These are phyloP conservation scores for Xiphorhynchus elegans DNA, from an alignment of 2,113 vertebrate species.

Conservation along the genomic window DNA sequence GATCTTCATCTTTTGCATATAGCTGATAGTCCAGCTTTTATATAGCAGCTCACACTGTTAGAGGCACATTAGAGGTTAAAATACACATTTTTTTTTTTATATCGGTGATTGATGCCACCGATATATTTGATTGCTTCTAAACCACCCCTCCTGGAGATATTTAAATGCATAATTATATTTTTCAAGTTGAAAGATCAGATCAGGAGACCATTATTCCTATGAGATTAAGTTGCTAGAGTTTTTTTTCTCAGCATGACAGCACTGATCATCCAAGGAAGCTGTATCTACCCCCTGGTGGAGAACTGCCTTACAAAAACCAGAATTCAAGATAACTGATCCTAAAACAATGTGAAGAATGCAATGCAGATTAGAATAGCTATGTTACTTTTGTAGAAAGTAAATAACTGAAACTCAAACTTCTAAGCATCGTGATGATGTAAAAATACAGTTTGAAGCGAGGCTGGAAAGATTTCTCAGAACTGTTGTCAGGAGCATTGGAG, in stretches of 20 bases:
- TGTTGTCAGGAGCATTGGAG: neutral
- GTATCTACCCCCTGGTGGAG: neutral
- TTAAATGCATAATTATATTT: neutral
- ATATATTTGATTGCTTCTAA: neutral
- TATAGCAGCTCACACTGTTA: neutral
- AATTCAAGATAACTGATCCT: constrained; percentile 62
- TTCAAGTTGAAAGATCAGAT: neutral
- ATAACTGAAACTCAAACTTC: neutral
- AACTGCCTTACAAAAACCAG: constrained; percentile 31
- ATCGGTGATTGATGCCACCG: neutral
- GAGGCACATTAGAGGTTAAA: neutral
- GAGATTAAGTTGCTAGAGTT: neutral
- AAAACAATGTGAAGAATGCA: constrained; percentile 50
- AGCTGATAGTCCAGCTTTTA: neutral
- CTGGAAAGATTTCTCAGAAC: neutral
- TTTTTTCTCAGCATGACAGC: neutral
- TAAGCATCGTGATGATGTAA: neutral
- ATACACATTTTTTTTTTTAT: neutral
- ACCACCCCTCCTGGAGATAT: neutral
- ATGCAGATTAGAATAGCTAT: constrained; percentile 24
- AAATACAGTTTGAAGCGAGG: neutral
- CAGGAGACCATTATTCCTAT: constrained; percentile 3
- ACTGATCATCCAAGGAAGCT: neutral
- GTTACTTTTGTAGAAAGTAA: constrained; percentile 21
- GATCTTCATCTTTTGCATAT: neutral